phyloP scores from a whole-genome alignment of 2,888 invertebrate species.

The Caenorhabditis drosophilae region DNA sequence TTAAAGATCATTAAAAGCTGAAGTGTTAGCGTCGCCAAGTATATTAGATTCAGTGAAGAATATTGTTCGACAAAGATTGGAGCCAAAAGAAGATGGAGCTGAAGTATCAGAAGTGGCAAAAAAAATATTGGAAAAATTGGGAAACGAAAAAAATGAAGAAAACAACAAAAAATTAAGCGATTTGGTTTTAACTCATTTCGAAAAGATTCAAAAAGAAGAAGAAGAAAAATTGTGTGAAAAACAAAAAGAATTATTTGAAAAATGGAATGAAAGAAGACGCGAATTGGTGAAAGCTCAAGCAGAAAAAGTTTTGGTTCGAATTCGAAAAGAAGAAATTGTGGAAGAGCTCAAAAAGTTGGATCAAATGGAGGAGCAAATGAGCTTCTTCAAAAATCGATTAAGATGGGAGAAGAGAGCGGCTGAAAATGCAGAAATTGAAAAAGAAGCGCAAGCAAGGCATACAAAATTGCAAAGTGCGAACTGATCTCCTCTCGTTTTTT shows the following conservation, averaged over 20 bases:
- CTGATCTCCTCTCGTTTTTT: constrained; percentile 3
- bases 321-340: constrained; percentile 41
- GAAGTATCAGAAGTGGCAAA: constrained; percentile 14
- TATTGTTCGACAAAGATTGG: constrained; percentile 18
- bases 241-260: constrained; percentile 40
- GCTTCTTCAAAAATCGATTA: constrained; percentile 53
- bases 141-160: constrained; percentile 7
- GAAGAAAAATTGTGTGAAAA: constrained; percentile 29
- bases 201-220: constrained; percentile 20
- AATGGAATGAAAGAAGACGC: constrained; percentile 52
- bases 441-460: constrained; percentile 24
- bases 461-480: constrained; percentile 27
- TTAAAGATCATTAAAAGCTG: constrained; percentile 9
- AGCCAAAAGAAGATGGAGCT: constrained; percentile 30
- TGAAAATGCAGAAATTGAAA: constrained; percentile 54
- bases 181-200: constrained; percentile 16
- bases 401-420: constrained; percentile 46
- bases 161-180: constrained; percentile 17
- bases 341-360: constrained; percentile 42
- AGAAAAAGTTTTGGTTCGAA: constrained; percentile 52
- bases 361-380: constrained; percentile 44
- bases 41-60: constrained; percentile 14
- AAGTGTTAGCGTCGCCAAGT: constrained; percentile 5
- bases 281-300: constrained; percentile 55
- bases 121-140: constrained; percentile 26